Evolutionary conservation across 2,888 invertebrate species (phyloP), one percentile per base, ranked within the genome.

Genomic region (Tiphia femorata): DNA sequence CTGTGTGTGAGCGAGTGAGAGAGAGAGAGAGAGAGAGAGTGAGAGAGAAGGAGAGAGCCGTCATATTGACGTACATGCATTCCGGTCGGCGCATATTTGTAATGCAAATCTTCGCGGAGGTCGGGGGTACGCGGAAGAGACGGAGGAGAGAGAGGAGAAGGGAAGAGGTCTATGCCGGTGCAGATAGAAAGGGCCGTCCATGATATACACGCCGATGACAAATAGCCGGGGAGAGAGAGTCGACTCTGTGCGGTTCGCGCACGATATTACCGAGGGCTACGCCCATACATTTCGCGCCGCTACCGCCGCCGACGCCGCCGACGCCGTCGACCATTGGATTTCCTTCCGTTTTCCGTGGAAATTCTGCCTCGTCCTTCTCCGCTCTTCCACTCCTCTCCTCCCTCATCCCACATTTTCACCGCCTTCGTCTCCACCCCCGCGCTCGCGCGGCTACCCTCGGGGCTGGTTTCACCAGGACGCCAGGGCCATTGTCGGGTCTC

Each of bases 101-200:
- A 77, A 79, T 79, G 79, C 79, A 79, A 80, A 80, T 80, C 74
- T 76, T 75, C 72, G 64, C 71, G 54, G 55, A 60, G 62, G 56
- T 65, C 65, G 27, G 38, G 30, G 41, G 21, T 33, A 37, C 12
- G 54, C 21, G 49, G 52, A 33, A n/a, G n/a, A n/a, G n/a, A n/a
- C n/a, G n/a, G n/a, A n/a, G 46, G 51, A 14, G 49, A 49, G 51
- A 56, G 48, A 38, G 44, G 53, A 64, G 51, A 44, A 49, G 57
- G 49, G 43, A 52, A 52, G 14, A 16, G 56, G 58, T 52, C 58
- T 50, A 58, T 52, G 56, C 55, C 50, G 66, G 62, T 56, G 64
- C 51, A 64, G 71, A 68, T 69, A 67, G 66, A 74, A 70, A 74
- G 68, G 67, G 62, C 63, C 57, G 66, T 61, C 61, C 64, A 56